Evolutionary conservation across 2,113 vertebrate genomes (phyloP), one percentile per base, ranked within the genome.

Genomic region (Sylvilagus bachmani): DNA sequence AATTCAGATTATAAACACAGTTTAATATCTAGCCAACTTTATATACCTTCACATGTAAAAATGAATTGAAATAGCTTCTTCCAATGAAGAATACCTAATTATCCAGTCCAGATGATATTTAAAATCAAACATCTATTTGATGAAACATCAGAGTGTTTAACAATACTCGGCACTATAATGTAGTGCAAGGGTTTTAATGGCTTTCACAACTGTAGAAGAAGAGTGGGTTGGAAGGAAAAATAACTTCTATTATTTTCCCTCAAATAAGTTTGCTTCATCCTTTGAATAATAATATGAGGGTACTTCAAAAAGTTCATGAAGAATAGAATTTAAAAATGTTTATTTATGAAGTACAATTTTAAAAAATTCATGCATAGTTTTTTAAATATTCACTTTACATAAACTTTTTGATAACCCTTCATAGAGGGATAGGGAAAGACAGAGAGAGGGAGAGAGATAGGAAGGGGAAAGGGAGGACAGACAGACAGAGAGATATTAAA

Each of bases 31-130:
- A 31, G 51, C 31, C 6, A 64, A 79, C 83, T 94, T 70, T 66
- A 53, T 66, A 78, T 49, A 74, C 17, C 38, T 74, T 84, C 70
- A 27, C 5, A 0, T 79, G 5, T 38, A 91, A 69, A 83, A 58
- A 70, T 64, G 78, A n/a, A 51, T 89, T 94, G 22, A 96, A 75
- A 74, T 3, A 85, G 83, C 31, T 69, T 71, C 69, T 73, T 58
- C 17, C 80, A 77, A 67, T 97, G 84, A 93, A 95, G 53, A 80
- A 38, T 14, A 85, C 90, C 73, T 93, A 36, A 95, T 78, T 90
- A 90, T 81, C 21, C 79, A 91, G 33, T 64, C 74, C 74, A 0
- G 0, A 74, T 80, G 22, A 77, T 67, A 75, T 95, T 91, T 86
- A 90, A 77, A 97, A 83, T 36, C 67, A 36, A 97, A 77, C 24